Base-by-base conservation (phyloP, 2,113 vertebrate species). In the Alectura lathami region DNA sequence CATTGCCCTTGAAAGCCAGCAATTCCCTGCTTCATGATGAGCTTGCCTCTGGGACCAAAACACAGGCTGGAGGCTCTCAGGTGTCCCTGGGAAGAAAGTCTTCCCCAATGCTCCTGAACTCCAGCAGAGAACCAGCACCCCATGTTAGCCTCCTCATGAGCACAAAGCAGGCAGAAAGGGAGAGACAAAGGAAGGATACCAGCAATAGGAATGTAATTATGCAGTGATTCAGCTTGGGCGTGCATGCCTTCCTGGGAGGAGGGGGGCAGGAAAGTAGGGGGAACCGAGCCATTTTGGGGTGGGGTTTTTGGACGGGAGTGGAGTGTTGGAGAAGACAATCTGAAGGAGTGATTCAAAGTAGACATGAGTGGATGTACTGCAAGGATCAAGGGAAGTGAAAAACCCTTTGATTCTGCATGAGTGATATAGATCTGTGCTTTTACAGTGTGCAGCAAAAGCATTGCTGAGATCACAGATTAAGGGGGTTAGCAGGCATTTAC, bases 211-310 rank as follows among this genome's bases (percentile, higher is more conserved):
- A 89, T 83, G 62, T 85, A 95, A 96, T 91, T 88, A 91, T 53
- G 38, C 54, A 86, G 75, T 92, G 87, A 95, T 91, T 96, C 79
- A 87, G 92, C 79, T 67, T 93, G 63, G n/a, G n/a, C n/a, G n/a
- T 27, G 75, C 29, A 74, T 70, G 82, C 84, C 81, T 89, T 64
- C 67, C 40, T 90, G 29, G 47, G 45, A 62, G 42, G 68, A 66
- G 42, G 23, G 60, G 57, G 38, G 54, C 54, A 88, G 48, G 63
- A 88, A 93, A 94, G 90, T 10, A 53, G 17, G 22, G n/a, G 15
- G 32, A 91, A 77, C 17, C 8, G 22, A 80, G 18, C 54, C n/a
- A 32, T 57, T 57, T 57, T n/a, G 32, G 32, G 32, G 32, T 57
- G 30, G 30, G 3, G 20, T 18, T 29, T 72, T 66, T 59, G 5